Conservation (phyloP, 2,888 invertebrate genomes). For the Ecliptopera silaceata region DNA sequence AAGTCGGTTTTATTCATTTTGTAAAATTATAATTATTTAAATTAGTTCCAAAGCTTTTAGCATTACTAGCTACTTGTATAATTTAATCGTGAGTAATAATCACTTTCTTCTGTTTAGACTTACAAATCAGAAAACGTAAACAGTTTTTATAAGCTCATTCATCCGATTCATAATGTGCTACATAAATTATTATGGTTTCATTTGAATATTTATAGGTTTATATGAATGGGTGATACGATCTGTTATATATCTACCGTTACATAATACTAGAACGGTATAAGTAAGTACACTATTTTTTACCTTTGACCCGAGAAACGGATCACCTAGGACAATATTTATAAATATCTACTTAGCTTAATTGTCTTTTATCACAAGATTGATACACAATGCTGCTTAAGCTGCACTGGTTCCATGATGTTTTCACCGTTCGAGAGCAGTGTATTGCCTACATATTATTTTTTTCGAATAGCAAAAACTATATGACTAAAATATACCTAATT, state of each 20-base stretch:
- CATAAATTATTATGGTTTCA: slow-evolving; percentile 14
- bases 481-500: too few relatives aligned
- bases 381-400: too few relatives aligned
- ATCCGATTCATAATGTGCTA: slow-evolving; percentile 2
- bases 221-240: slow-evolving; percentile 9
- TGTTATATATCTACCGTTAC: slow-evolving; percentile 10
- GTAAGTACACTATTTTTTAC: too few relatives aligned
- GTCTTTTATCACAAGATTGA: too few relatives aligned
- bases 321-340: too few relatives aligned
- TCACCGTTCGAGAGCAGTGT: too few relatives aligned
- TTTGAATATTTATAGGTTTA: slow-evolving; percentile 1
- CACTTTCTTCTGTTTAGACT: slow-evolving; percentile 46
- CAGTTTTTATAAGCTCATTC: slow-evolving; percentile 30
- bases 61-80: neutral
- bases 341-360: too few relatives aligned
- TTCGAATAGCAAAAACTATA: too few relatives aligned
- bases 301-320: too few relatives aligned
- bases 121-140: slow-evolving; percentile 39
- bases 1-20: too few relatives aligned
- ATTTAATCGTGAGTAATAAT: slow-evolving; percentile 37
- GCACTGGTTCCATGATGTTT: too few relatives aligned
- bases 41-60: neutral
- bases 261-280: neutral
- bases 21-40: neutral
- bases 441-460: too few relatives aligned